A percentile compares a stretch with the other conserved stretches of the same genome.
Evolutionary conservation across 1,140 invertebrate genomes (phyloP).

Genomic region (Ericerus pela): DNA sequence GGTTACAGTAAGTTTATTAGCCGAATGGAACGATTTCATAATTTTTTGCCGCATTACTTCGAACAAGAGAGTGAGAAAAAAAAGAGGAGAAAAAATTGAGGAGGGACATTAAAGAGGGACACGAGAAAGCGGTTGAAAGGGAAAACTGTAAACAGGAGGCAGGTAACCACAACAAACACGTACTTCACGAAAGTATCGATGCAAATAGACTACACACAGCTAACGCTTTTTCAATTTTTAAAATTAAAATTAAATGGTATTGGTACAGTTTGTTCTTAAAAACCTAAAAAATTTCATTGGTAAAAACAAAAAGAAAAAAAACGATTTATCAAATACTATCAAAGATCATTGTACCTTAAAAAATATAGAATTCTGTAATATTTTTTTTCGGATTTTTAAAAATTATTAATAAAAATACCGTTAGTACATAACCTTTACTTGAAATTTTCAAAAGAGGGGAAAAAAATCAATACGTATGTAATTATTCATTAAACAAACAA

Average conservation of each 20-base stretch:
- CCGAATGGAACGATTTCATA: background rate
- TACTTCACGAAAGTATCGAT: background rate
- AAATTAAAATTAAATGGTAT: conserved; percentile 10
- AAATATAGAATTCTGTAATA: background rate
- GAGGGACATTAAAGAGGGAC: background rate
- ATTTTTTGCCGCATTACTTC: background rate
- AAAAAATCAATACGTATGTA: conserved; percentile 4
- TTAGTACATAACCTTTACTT: conserved; percentile 1
- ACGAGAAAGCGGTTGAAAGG: too few species aligned
- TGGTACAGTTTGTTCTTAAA: conserved; percentile 10
- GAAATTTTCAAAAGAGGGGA: background rate
- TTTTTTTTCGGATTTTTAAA: conserved; percentile 1
- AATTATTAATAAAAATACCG: background rate
- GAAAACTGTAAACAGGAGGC: too few species aligned
- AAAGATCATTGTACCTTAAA: conserved; percentile 10
- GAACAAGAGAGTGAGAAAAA: too few species aligned
- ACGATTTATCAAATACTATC: conserved; percentile 12
- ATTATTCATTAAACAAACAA: background rate
- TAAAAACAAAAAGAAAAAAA: conserved; percentile 10
- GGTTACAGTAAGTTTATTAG: background rate
- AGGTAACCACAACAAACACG: background rate
- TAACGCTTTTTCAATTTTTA: conserved; percentile 4
- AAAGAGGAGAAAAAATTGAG: background rate
- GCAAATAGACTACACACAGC: conserved; percentile 6
- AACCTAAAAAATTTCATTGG: conserved; percentile 9